A percentile compares a stretch with the other conserved stretches of the same genome.
These are phyloP conservation scores for Cyclophora punctaria DNA, from an alignment of 2,888 invertebrate species.

Conservation along the genomic window DNA sequence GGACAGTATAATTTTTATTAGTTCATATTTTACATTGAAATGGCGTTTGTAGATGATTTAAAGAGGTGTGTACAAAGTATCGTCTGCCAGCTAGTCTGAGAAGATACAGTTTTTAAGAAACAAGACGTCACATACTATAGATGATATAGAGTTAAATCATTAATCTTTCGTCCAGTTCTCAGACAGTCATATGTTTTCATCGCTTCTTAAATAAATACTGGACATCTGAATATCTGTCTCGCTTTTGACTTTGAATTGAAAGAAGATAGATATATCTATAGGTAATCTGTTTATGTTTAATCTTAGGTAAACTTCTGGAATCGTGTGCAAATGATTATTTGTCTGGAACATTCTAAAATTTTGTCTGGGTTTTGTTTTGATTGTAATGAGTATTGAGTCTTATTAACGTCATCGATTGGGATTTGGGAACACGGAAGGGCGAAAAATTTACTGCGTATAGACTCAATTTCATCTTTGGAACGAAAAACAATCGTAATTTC, in stretches of 20 bases:
- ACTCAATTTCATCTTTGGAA: no score
- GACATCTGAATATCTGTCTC: slow-evolving; percentile 10
- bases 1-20: slow-evolving; percentile 18
- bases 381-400: background rate
- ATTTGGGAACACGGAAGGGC: no score
- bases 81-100: slow-evolving; percentile 39
- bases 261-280: slow-evolving; percentile 7
- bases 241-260: slow-evolving; percentile 3
- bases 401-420: no score
- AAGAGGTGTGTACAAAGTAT: slow-evolving; percentile 20
- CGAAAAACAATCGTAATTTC: no score
- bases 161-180: slow-evolving; percentile 11
- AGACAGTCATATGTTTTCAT: slow-evolving; percentile 9
- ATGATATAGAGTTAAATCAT: slow-evolving; percentile 11
- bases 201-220: slow-evolving; percentile 7
- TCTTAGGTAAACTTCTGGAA: slow-evolving; percentile 9
- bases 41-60: slow-evolving; percentile 21
- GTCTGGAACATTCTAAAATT: slow-evolving; percentile 8
- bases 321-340: slow-evolving; percentile 14
- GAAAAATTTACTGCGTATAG: no score
- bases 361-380: background rate
- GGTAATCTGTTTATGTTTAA: no score
- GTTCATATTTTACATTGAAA: slow-evolving; percentile 17
- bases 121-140: slow-evolving; percentile 29
- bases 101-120: slow-evolving; percentile 32